phyloP scores from a whole-genome alignment of 2,797 vertebrate species.

The Neosilurus mollespiculum region DNA sequence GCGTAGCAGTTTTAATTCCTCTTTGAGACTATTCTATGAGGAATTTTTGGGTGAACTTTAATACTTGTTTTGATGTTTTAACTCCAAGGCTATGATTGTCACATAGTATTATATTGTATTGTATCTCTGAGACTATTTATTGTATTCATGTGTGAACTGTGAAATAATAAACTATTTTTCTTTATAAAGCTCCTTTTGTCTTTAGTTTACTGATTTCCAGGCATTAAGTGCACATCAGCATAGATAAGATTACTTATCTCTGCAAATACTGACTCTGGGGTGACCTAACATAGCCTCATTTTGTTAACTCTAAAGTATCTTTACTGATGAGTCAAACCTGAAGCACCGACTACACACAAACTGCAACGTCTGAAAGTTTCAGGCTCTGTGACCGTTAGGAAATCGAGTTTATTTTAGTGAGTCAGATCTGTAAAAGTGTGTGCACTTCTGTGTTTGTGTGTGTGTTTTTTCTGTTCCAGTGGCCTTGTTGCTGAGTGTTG shows the following conservation, averaged over 20 bases:
- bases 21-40: conserved; percentile 4
- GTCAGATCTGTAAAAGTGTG: conserved; percentile 7
- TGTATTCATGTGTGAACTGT: conserved; percentile 60
- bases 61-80: conserved; percentile 50
- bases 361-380: conserved; percentile 48
- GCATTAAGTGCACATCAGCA: neutral
- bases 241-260: conserved; percentile 13
- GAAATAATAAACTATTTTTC: conserved; percentile 66
- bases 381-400: conserved; percentile 48
- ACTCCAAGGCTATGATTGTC: conserved; percentile 10
- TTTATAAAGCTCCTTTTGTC: conserved; percentile 31
- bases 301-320: conserved; percentile 45
- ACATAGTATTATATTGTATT: conserved; percentile 48
- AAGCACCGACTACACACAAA: conserved; percentile 33
- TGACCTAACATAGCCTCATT: conserved; percentile 23
- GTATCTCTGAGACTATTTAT: conserved; percentile 62
- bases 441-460: neutral
- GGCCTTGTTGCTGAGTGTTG: conserved; percentile 27
- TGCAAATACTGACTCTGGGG: neutral
- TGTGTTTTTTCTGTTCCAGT: conserved; percentile 8
- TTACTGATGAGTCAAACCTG: conserved; percentile 45
- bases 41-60: conserved; percentile 26
- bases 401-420: conserved; percentile 18
- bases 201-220: neutral
- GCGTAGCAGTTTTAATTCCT: conserved; percentile 19